Evolutionary conservation across 2,113 vertebrate genomes (phyloP), one percentile per base, ranked within the genome.

Genomic region (Malurus melanocephalus): DNA sequence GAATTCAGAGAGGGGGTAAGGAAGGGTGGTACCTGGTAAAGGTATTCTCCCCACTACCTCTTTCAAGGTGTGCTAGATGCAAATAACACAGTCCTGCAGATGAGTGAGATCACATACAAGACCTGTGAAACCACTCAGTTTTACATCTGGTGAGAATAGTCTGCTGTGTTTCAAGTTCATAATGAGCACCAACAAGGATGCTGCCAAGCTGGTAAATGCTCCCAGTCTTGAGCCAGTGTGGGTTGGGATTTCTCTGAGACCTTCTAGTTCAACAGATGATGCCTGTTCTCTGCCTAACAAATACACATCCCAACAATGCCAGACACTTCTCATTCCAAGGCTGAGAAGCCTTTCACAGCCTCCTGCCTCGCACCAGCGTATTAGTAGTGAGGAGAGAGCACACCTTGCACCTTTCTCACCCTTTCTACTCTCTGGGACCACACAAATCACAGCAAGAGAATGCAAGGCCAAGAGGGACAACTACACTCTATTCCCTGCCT

Each of bases 201-300:
- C 5, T n/a, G 20, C 23, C 40, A 14, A 43, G 53, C 35, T 18
- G 6, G 10, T 17, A 79, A 62, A 17, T 12, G 16, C 40, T 60
- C 30, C 79, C 2, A 0, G 13, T 28, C 17, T 62, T 19, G 3
- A 24, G 9, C 15, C 15, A 20, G 13, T 2, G 0, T 0, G 0
- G 11, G 5, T 1, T 57, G 8, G 38, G 38, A 38, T 38, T 38
- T 38, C 38, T 38, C 9, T 38, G 38, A 38, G 38, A 38, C 38
- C 38, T 38, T 38, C 38, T 38, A 38, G 38, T 38, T 38, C 38
- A 38, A 38, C 10, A 38, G 38, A 38, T 38, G 9, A 38, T 38
- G 38, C 7, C 32, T 68, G 4, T 22, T 76, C 23, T 61, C 51
- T 79, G 10, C 51, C 24, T 51, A 57, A 62, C 19, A 85, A 69